Base-by-base conservation (phyloP, 1,140 invertebrate genomes). In the Steinernema feltiae region DNA sequence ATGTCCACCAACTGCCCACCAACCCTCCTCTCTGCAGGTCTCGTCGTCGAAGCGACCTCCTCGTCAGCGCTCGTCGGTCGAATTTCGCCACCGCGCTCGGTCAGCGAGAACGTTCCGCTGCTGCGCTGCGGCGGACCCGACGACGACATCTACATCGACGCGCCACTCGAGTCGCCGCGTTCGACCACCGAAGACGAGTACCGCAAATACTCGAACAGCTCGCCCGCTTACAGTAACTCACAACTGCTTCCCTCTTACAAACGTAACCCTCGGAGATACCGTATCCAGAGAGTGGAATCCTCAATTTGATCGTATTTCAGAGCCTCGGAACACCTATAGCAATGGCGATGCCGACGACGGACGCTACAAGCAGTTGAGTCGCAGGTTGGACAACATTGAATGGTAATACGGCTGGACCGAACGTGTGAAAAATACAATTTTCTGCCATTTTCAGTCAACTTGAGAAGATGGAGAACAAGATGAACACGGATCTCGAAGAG, bases 391-490 rank as follows among this genome's bases (percentile, higher is more conserved):
- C 70, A 77, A 78, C 32, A 80, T 80, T 69, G 79, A 80, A 80
- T 32, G 46, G 79, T 80, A 70, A n/a, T n/a, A n/a, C n/a, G 31
- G 77, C 29, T 35, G 73, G 75, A 48, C 46, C 27, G 71, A 71
- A 18, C 46, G 31, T 32, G 41, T 73, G 30, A 24, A 12, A n/a
- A 17, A 69, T 12, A 30, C 48, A 27, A 41, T 30, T 21, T n/a
- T 69, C 31, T 21, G 35, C 32, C n/a, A n/a, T n/a, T 80, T 84
- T 79, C 70, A 84, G 83, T 15, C 82, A 85, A 72, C 73, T 84
- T 27, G 82, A 83, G 46, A 70, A 76, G 75, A 84, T 84, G 82
- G 79, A 84, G 32, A 84, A 84, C 79, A 84, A 84, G 63, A 81
- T 84, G 76, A 84, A 84, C 73, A 77, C 71, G 15, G 81, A 85